These are phyloP conservation scores for Drosophila tropicalis DNA, from an alignment of 1,140 invertebrate genomes.

Conservation along the genomic window DNA sequence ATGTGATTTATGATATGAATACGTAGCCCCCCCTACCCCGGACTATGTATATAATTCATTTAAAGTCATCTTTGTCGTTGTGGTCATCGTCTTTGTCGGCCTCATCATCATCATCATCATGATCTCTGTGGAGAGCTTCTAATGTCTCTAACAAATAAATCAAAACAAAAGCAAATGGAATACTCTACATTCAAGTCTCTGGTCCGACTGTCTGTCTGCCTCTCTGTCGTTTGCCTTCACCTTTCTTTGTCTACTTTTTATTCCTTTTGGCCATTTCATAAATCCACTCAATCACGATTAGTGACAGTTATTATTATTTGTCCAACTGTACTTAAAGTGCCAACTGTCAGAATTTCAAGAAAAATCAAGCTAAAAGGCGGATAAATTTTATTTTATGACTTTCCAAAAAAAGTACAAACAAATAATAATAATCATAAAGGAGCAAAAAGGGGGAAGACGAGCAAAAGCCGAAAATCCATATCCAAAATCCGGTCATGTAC, in stretches of 20 bases:
- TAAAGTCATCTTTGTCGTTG: conserved; percentile 20
- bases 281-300: conserved; percentile 48
- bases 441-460: neutral
- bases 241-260: neutral
- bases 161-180: conserved; percentile 14
- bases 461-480: conserved; percentile 3
- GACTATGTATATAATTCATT: conserved; percentile 43
- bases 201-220: neutral
- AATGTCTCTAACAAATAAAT: conserved; percentile 35
- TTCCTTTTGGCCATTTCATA: conserved; percentile 14
- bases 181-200: conserved; percentile 27
- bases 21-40: conserved; percentile 1
- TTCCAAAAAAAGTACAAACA: neutral
- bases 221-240: neutral
- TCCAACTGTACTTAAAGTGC: conserved; percentile 10
- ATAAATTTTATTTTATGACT: conserved; percentile 3
- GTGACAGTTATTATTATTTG: conserved; percentile 47
- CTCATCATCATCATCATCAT: neutral
- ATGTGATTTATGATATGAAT: conserved; percentile 42
- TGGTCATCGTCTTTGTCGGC: neutral
- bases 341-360: conserved; percentile 1
- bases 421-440: neutral
- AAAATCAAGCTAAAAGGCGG: conserved; percentile 5
- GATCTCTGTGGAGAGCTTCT: conserved; percentile 9
- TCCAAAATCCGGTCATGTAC: conserved; percentile 13